Conservation (phyloP, 2,113 vertebrate genomes). For the Apaloderma vittatum region DNA sequence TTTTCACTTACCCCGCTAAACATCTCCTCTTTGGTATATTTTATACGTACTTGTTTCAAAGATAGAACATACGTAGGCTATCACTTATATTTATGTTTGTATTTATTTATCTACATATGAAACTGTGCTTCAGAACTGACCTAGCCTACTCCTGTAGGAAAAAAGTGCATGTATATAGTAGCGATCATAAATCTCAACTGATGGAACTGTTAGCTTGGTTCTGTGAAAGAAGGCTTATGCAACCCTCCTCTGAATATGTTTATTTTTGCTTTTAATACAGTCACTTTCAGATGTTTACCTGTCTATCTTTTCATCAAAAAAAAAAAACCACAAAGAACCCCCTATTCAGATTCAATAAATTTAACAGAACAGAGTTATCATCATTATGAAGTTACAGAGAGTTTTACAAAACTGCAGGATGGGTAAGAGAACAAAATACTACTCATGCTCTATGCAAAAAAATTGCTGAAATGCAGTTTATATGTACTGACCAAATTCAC, state of each 20-base stretch:
- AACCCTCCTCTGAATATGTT: background rate
- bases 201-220: background rate
- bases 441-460: rapidly evolving
- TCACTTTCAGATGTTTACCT: background rate
- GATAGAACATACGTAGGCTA: background rate
- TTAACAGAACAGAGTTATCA: background rate
- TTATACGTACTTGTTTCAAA: background rate
- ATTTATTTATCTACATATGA: background rate
- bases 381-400: background rate
- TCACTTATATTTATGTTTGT: background rate
- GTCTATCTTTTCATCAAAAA: background rate
- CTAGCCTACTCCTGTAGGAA: background rate
- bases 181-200: background rate
- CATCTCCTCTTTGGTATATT: background rate
- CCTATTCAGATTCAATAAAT: background rate
- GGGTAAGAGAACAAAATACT: background rate
- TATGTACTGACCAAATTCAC: background rate
- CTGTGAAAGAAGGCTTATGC: background rate
- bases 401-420: background rate
- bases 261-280: background rate
- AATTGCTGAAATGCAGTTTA: background rate
- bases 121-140: background rate
- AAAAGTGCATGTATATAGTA: background rate
- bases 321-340: background rate
- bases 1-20: background rate